Base-by-base conservation (phyloP, 30 jellyfish, hydroid and myxozoan species). In the Pelagia noctiluca region DNA sequence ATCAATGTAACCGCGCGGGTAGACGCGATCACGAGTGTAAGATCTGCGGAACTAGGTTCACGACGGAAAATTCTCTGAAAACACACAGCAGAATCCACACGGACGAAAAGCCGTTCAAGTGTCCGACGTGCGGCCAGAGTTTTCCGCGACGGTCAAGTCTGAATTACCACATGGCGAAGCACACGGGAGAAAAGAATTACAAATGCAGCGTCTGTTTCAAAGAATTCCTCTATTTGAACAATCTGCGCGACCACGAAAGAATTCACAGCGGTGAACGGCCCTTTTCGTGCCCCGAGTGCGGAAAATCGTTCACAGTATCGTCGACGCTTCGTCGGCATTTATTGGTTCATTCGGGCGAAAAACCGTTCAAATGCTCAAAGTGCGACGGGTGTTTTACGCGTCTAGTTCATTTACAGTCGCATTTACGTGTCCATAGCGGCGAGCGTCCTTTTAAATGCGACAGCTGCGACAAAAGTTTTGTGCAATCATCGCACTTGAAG, bases 201-300 rank as follows among this genome's bases (percentile, higher is more conserved):
- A 85, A 84, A 30, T 84, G 95, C 38, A 66, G 38, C 23, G 65
- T 76, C 23, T 84, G 95, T 42, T 88, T 88, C 10, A 84, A 84
- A 52, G 84, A 84, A 49, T 84, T 84, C 63, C 77, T 76, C 8
- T 35, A 63, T 34, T 18, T 73, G 53, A 62, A 46, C 33, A 72
- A 72, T 31, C 54, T 84, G 32, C 57, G 77, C 33, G 88, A 73
- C 34, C 95, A 84, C 49, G 95, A 84, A 42, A n/a, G 88, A 30
- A 72, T 84, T 21, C 95, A 84, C 64, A 84, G 84, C 26, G 95
- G 95, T 28, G 95, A 71, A 57, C 82, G 71, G 65, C 95, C 95
- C 8, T 73, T 54, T 63, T 26, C 84, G 3, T 84, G 95, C 34
- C 88, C 35, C 33, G 95, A 72, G 19, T 84, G 95, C 42, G 95